Conservation (phyloP, 2,113 vertebrate genomes). For the Apodemus sylvaticus region DNA sequence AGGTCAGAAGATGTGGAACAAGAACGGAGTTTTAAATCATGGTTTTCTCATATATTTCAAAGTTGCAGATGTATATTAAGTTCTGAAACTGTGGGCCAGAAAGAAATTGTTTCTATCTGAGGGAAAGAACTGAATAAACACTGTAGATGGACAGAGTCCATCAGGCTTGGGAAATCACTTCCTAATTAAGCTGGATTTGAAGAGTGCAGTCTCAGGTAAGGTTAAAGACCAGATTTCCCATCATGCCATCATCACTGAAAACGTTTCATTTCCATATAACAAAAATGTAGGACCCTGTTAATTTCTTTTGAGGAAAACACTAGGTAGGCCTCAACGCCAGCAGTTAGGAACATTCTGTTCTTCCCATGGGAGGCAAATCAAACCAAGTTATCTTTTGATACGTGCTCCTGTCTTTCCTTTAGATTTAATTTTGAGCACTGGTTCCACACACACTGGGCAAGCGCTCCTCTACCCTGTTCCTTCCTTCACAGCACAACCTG, state of each 20-base stretch:
- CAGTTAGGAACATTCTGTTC: accelerated
- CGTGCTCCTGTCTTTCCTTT: neutral
- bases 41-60: neutral
- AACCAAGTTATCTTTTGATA: accelerated
- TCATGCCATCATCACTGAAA: neutral
- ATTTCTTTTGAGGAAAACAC: neutral
- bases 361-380: accelerated
- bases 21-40: neutral
- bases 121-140: neutral
- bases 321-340: accelerated
- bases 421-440: neutral
- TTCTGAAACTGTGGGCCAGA: neutral
- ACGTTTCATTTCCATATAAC: neutral
- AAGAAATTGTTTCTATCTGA: neutral
- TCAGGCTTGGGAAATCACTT: neutral
- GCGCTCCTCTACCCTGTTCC: neutral
- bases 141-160: accelerated
- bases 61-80: neutral
- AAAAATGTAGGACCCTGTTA: accelerated
- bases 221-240: neutral
- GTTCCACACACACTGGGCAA: neutral
- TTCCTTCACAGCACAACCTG: accelerated
- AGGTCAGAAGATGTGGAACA: neutral
- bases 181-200: neutral
- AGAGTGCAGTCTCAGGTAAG: neutral